These are phyloP conservation scores for Aphis craccivora DNA, from an alignment of 1,140 invertebrate species.

Conservation along the genomic window DNA sequence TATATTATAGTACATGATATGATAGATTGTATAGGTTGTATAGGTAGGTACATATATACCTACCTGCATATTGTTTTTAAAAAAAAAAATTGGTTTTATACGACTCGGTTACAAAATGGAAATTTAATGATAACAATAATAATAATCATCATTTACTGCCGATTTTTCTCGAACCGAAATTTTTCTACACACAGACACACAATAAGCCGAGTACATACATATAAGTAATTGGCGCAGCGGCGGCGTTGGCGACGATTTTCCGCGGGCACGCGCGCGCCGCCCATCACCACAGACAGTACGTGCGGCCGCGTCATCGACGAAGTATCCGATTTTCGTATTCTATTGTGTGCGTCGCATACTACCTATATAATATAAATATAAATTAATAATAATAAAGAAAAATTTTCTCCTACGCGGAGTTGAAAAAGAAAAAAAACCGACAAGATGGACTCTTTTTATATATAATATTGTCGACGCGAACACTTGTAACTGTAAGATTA, in stretches of 20 bases:
- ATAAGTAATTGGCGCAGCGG: neutral
- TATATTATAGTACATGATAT: too few species aligned
- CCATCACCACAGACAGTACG: neutral
- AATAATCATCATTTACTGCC: neutral
- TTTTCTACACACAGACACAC: neutral
- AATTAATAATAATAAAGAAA: neutral
- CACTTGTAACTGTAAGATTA: neutral
- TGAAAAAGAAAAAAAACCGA: neutral
- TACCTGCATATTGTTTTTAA: neutral
- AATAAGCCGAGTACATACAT: neutral
- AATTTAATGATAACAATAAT: neutral
- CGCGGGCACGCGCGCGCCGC: neutral
- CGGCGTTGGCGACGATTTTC: neutral
- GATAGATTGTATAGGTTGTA: neutral
- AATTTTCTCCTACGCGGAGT: neutral
- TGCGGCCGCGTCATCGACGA: neutral
- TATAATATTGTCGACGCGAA: neutral
- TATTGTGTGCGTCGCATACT: neutral
- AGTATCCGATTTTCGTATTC: neutral
- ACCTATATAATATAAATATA: conserved; percentile 10
- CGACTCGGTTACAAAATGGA: neutral
- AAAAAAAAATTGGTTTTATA: neutral
- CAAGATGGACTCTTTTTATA: neutral
- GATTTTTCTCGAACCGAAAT: neutral
- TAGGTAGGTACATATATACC: too few species aligned